Evolutionary conservation across 2,797 vertebrate genomes (phyloP).

Genomic region (Mareca strepera): DNA sequence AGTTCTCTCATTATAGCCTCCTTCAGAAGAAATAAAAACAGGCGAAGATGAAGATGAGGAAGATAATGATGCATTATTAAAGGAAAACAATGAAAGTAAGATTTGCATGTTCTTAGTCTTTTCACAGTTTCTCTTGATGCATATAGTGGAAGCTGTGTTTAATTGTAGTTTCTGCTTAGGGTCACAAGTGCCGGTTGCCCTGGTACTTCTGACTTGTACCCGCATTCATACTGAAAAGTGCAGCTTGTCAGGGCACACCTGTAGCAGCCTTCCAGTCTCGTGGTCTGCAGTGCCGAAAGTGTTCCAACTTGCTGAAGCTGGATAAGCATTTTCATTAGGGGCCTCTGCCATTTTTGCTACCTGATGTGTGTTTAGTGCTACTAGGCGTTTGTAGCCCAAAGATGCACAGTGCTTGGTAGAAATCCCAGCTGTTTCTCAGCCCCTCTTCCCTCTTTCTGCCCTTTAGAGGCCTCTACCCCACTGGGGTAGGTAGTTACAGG

Average conservation of each 20-base stretch:
- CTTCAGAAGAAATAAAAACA: constrained; percentile 99
- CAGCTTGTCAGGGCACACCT: neutral
- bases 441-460: neutral
- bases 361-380: neutral
- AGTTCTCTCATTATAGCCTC: constrained; percentile 82
- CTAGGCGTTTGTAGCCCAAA: neutral
- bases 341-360: neutral
- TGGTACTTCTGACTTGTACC: neutral
- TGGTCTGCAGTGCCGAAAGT: neutral
- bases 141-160: neutral
- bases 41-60: constrained; percentile 97
- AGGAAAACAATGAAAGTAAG: constrained; percentile 98
- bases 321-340: neutral
- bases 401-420: neutral
- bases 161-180: neutral
- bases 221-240: fast-evolving
- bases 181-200: neutral
- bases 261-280: neutral
- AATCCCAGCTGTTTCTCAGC: neutral
- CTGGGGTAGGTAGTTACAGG: neutral
- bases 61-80: constrained; percentile 96
- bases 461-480: neutral
- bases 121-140: neutral
- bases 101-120: constrained; percentile 30
- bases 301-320: neutral